A percentile compares a stretch with the other conserved stretches of the same genome.
Conservation (phyloP, 2,113 vertebrate species). For the Otolemur garnettii region DNA sequence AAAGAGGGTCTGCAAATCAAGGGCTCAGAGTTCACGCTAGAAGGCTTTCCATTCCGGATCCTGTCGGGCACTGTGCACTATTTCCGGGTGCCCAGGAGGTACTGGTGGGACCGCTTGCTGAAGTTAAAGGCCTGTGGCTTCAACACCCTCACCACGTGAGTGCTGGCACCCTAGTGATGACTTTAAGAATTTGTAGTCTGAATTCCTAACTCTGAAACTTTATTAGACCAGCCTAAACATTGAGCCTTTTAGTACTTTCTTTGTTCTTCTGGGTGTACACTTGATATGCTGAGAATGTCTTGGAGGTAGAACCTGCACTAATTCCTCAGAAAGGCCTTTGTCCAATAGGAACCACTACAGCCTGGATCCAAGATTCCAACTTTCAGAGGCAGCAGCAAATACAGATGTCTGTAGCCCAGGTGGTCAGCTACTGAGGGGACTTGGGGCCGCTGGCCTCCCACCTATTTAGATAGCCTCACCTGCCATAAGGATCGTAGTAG, state of each 20-base stretch:
- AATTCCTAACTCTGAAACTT: neutral
- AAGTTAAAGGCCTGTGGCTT: slow-evolving; percentile 95
- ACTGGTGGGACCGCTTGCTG: slow-evolving; percentile 93
- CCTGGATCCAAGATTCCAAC: fast-evolving
- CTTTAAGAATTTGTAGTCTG: neutral
- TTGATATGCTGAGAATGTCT: neutral
- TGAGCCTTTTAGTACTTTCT: neutral
- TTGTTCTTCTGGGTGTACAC: neutral
- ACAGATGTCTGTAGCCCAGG: neutral
- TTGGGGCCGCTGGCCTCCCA: neutral
- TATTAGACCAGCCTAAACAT: neutral
- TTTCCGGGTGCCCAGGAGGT: slow-evolving; percentile 92
- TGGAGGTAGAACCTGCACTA: neutral
- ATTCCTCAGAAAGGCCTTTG: neutral
- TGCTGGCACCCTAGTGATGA: neutral
- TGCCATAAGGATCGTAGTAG: neutral
- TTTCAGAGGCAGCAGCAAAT: neutral
- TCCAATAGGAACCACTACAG: neutral
- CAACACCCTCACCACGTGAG: slow-evolving; percentile 95
- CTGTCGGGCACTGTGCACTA: slow-evolving; percentile 94
- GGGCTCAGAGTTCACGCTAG: slow-evolving; percentile 87
- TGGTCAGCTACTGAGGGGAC: neutral
- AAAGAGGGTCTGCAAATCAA: slow-evolving; percentile 87
- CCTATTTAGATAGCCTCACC: neutral
- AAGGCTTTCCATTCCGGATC: slow-evolving; percentile 88